phyloP scores from a whole-genome alignment of 2,888 invertebrate species.

The Thymelicus sylvestris region DNA sequence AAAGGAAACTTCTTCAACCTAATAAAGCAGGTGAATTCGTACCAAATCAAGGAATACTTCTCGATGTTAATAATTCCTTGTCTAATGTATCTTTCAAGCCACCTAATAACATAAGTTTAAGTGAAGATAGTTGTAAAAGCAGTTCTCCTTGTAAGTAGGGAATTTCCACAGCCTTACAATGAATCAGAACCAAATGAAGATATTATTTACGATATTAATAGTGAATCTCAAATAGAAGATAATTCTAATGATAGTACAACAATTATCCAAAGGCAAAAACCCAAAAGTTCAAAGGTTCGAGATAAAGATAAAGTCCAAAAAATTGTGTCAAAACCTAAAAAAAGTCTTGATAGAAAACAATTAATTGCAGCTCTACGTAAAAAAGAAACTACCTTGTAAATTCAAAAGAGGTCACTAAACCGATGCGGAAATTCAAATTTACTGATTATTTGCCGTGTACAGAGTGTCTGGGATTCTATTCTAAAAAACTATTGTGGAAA shows the following conservation, averaged over 20 bases:
- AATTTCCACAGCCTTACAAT: no score
- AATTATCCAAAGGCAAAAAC: slow-evolving; percentile 39
- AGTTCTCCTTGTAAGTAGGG: slow-evolving; percentile 41
- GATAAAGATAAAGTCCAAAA: slow-evolving; percentile 44
- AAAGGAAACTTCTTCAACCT: slow-evolving; percentile 42
- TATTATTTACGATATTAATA: no score
- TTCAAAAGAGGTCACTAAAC: slow-evolving; percentile 44
- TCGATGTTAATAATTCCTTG: slow-evolving; percentile 40
- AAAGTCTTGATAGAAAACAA: slow-evolving; percentile 40
- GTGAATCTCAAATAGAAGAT: slow-evolving; percentile 39
- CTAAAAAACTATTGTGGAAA: slow-evolving; percentile 45
- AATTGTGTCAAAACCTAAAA: slow-evolving; percentile 40
- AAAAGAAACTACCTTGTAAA: slow-evolving; percentile 48
- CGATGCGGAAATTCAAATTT: slow-evolving; percentile 44
- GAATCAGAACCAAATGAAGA: no score
- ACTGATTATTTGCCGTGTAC: slow-evolving; percentile 42
- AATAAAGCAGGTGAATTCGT: slow-evolving; percentile 43
- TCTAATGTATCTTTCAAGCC: slow-evolving; percentile 43
- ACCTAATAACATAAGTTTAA: slow-evolving; percentile 43
- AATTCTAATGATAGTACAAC: slow-evolving; percentile 38
- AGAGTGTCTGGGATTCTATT: slow-evolving; percentile 46
- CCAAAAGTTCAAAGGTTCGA: slow-evolving; percentile 22
- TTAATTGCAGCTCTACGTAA: slow-evolving; percentile 44
- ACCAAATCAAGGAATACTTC: slow-evolving; percentile 41
- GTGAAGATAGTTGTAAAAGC: slow-evolving; percentile 40